phyloP scores from a whole-genome alignment of 1,140 invertebrate genomes.

The Halictus rubicundus region DNA sequence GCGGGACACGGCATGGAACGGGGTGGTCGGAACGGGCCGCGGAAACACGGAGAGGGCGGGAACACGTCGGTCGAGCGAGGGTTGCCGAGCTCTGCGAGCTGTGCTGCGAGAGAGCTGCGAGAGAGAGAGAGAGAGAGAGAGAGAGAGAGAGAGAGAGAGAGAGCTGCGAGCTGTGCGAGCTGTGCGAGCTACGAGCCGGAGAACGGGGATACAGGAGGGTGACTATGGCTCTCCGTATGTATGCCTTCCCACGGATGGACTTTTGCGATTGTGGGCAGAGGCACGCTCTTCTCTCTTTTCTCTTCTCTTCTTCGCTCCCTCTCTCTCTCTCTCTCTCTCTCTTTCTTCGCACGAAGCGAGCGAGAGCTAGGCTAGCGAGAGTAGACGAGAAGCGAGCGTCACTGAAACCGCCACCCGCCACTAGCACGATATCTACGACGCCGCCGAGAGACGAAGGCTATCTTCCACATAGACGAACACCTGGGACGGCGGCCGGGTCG shows the following conservation, averaged over 20 bases:
- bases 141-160: no score
- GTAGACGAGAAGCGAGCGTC: constrained; percentile 26
- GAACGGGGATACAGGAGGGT: constrained; percentile 51
- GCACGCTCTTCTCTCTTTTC: no score
- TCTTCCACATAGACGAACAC: constrained; percentile 72
- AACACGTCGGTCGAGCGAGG: constrained; percentile 68
- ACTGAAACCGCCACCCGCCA: constrained; percentile 48
- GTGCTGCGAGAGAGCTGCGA: no score
- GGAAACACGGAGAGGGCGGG: constrained; percentile 80
- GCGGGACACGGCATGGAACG: constrained; percentile 79
- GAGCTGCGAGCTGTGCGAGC: constrained; percentile 23
- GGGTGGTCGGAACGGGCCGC: constrained; percentile 79
- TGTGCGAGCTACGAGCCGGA: constrained; percentile 5
- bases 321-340: no score
- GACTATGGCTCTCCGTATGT: constrained; percentile 52
- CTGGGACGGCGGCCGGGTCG: constrained; percentile 50
- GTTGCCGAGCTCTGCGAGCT: constrained; percentile 53
- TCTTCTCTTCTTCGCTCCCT: no score
- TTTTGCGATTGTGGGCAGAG: constrained; percentile 32
- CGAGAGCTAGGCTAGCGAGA: no score
- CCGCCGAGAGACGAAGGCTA: constrained; percentile 73
- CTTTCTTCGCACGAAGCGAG: no score
- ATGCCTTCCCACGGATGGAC: constrained; percentile 41
- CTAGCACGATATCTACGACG: constrained; percentile 60
- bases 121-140: no score